Evolutionary conservation across 2,797 vertebrate genomes (phyloP).

Genomic region (Furcifer pardalis): DNA sequence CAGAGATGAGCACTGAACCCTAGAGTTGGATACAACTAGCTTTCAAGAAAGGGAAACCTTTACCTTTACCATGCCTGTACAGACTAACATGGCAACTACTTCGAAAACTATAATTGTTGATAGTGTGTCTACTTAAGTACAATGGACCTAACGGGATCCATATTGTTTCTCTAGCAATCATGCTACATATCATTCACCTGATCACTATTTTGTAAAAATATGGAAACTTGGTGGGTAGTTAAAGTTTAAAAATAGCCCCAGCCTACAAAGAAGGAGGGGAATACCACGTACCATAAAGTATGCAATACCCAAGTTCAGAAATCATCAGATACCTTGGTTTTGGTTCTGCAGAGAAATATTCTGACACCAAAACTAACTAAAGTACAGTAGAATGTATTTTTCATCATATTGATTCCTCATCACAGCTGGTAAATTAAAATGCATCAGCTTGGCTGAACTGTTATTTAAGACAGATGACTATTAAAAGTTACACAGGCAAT

Average conservation of each 20-base stretch:
- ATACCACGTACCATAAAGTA: neutral
- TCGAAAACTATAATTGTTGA: no score
- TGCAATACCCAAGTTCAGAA: neutral
- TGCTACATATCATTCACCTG: neutral
- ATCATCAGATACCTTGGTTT: fast-evolving
- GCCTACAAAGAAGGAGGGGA: neutral
- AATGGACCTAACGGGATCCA: no score
- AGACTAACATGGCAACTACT: no score
- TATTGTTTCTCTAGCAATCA: neutral
- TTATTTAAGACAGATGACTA: slow-evolving; percentile 17
- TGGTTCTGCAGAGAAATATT: neutral
- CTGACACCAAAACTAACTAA: slow-evolving; percentile 44
- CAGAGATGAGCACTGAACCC: no score
- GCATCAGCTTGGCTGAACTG: slow-evolving; percentile 39
- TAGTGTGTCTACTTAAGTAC: no score
- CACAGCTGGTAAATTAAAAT: slow-evolving; percentile 48
- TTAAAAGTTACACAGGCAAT: slow-evolving; percentile 41
- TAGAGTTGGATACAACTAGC: no score
- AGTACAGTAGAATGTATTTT: slow-evolving; percentile 50
- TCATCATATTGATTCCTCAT: slow-evolving; percentile 27
- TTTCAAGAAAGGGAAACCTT: no score
- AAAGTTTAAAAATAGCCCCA: no score
- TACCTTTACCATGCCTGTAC: no score
- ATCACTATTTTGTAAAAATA: no score
- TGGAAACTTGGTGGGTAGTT: no score